phyloP scores from a whole-genome alignment of 2,888 invertebrate genomes.

The Troilus luridus region DNA sequence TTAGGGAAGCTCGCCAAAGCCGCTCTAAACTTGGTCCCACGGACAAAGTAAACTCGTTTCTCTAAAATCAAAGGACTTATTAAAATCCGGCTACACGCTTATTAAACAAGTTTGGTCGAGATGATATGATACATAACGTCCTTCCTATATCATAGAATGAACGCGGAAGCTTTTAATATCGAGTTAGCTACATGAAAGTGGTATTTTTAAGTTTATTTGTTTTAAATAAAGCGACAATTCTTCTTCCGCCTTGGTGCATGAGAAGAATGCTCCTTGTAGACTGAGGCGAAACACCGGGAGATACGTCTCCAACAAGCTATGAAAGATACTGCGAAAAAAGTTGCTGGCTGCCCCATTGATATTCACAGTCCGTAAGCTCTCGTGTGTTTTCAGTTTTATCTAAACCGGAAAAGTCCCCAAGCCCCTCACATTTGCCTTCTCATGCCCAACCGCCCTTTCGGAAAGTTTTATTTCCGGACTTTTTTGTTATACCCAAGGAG shows the following conservation, averaged over 20 bases:
- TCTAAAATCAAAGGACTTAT: too few species aligned
- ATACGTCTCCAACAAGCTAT: background rate
- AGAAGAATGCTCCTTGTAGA: background rate
- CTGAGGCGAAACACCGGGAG: background rate
- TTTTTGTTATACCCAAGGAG: background rate
- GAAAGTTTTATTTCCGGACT: background rate
- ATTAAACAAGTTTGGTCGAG: too few species aligned
- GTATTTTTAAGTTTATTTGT: too few species aligned
- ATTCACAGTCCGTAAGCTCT: background rate
- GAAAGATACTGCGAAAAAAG: slow-evolving; percentile 9
- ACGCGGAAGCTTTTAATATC: too few species aligned
- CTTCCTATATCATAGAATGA: too few species aligned
- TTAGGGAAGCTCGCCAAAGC: too few species aligned
- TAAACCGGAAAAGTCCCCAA: background rate
- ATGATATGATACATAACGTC: too few species aligned
- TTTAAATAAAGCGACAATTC: too few species aligned
- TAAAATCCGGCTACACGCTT: too few species aligned
- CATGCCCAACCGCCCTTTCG: background rate
- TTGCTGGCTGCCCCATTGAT: background rate
- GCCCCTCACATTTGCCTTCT: background rate
- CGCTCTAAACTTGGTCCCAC: too few species aligned
- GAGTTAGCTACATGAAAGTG: too few species aligned
- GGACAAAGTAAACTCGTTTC: too few species aligned
- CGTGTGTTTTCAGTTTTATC: background rate
- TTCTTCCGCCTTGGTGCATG: background rate